A percentile compares a stretch with the other conserved stretches of the same genome.
phyloP scores from a whole-genome alignment of 2,888 invertebrate species.

The Rotaria socialis region DNA sequence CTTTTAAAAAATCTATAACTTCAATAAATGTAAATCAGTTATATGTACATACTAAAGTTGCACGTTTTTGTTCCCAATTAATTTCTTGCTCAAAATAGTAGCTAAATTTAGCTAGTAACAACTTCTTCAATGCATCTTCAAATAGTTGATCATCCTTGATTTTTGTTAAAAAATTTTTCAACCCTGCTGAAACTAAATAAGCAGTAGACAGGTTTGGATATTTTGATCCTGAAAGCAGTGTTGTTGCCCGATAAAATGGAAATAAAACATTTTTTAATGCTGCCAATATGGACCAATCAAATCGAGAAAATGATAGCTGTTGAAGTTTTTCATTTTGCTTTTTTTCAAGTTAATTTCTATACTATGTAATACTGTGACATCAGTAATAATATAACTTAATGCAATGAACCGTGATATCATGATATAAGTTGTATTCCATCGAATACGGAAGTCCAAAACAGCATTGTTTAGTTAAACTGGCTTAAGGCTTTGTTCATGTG shows the following conservation, averaged over 20 bases:
- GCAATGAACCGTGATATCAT: neutral
- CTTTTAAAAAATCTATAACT: no score
- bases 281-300: neutral
- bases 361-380: neutral
- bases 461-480: neutral
- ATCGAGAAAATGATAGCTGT: neutral
- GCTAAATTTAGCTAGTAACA: neutral
- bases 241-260: neutral
- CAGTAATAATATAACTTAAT: neutral
- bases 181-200: neutral
- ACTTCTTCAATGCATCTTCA: neutral
- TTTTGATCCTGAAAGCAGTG: neutral
- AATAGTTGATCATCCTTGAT: neutral
- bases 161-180: no score
- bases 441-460: neutral
- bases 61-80: neutral
- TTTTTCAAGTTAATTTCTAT: neutral
- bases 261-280: neutral
- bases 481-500: neutral
- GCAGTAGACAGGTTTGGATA: neutral
- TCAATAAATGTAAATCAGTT: neutral
- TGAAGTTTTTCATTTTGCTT: neutral
- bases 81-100: neutral
- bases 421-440: neutral
- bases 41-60: neutral